These are phyloP conservation scores for Brachionus manjavacas DNA, from an alignment of 1,140 invertebrate species.

Conservation along the genomic window DNA sequence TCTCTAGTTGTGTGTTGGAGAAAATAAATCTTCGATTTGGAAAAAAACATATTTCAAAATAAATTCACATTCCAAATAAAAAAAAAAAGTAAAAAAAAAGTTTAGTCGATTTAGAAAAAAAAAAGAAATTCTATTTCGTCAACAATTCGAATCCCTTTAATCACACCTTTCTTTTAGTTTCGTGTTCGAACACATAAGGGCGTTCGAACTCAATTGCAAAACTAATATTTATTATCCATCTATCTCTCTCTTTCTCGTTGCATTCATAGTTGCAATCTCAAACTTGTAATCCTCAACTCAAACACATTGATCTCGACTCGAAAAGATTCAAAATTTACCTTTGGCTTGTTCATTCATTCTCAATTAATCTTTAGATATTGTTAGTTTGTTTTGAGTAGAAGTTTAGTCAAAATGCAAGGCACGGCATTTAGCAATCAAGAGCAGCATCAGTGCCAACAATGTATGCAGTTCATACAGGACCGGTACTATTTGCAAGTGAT, in stretches of 20 bases:
- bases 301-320: slow-evolving; percentile 9
- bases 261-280: neutral
- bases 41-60: neutral
- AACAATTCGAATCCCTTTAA: neutral
- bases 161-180: slow-evolving; percentile 23
- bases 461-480: slow-evolving; percentile 65
- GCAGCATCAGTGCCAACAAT: slow-evolving; percentile 23
- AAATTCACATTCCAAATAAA: neutral
- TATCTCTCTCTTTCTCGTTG: neutral
- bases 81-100: neutral
- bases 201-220: neutral
- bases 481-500: slow-evolving; percentile 79
- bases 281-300: slow-evolving; percentile 12
- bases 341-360: neutral
- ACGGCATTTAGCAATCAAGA: slow-evolving; percentile 11
- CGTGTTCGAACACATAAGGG: neutral
- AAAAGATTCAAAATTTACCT: neutral
- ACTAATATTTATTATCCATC: neutral
- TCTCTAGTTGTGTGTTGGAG: neutral
- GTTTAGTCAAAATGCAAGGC: slow-evolving; percentile 1
- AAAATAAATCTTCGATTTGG: neutral
- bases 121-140: neutral
- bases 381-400: neutral
- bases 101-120: too few relatives aligned
- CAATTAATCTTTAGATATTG: slow-evolving; percentile 1